Percentiles rank a stretch among this genome's conserved stretches.
Evolutionary conservation across 2,113 vertebrate genomes (phyloP).

Genomic region (Lipotes vexillifer): DNA sequence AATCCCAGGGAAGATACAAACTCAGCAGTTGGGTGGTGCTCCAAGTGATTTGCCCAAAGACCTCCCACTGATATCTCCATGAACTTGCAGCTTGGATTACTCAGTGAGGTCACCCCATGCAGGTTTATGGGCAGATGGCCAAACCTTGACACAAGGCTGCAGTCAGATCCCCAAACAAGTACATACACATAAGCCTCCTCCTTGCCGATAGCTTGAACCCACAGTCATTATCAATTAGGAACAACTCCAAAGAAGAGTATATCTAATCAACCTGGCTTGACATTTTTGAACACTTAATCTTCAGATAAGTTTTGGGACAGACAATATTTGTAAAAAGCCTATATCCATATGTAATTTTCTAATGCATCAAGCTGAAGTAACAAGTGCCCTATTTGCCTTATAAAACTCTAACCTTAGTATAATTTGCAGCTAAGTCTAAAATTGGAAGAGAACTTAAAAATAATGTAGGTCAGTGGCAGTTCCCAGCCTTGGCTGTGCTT

Average conservation of each 20-base stretch:
- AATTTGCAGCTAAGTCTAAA: background rate
- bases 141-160: constrained; percentile 32
- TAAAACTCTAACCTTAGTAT: background rate
- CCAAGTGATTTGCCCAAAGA: constrained; percentile 28
- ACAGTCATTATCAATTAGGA: background rate
- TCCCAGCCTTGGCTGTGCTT: background rate
- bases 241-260: background rate
- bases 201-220: background rate
- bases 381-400: background rate
- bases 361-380: background rate
- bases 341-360: background rate
- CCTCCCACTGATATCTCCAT: constrained; percentile 44
- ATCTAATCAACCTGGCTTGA: background rate
- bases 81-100: constrained; percentile 50
- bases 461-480: background rate
- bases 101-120: constrained; percentile 55
- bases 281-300: constrained; percentile 10
- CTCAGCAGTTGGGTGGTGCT: constrained; percentile 50
- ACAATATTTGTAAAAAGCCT: background rate
- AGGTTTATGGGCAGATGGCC: constrained; percentile 46
- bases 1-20: constrained; percentile 60
- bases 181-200: background rate
- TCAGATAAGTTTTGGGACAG: background rate
- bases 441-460: background rate
- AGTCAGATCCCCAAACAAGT: constrained; percentile 43